Conservation (phyloP, 2,797 vertebrate species). For the Rhodeus uyekii region DNA sequence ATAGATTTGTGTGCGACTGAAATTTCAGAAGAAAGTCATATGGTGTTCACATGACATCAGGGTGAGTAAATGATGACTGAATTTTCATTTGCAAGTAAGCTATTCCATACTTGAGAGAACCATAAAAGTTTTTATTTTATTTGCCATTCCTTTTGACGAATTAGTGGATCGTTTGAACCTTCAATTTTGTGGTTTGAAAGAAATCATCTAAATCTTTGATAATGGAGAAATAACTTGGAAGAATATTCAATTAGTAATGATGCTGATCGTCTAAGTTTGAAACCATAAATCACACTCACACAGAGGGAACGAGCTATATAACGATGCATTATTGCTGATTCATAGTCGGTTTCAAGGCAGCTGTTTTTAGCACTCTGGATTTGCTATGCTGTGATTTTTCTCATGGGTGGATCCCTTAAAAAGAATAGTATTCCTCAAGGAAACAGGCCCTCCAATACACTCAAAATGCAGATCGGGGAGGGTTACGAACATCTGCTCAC, state of each 20-base stretch:
- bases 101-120: neutral
- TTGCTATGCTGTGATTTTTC: neutral
- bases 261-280: conserved; percentile 17
- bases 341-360: conserved; percentile 11
- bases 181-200: neutral
- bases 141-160: neutral
- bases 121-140: neutral
- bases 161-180: neutral
- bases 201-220: conserved; percentile 1
- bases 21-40: neutral
- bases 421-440: conserved; percentile 38
- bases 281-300: conserved; percentile 28
- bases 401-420: conserved; percentile 33
- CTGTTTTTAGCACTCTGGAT: conserved; percentile 23
- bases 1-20: neutral
- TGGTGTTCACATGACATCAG: neutral
- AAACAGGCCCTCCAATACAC: conserved; percentile 34
- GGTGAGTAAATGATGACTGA: neutral
- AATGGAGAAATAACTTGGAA: conserved; percentile 13
- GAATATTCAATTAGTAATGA: conserved; percentile 14
- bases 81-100: neutral
- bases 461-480: conserved; percentile 43
- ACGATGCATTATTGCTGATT: conserved; percentile 5
- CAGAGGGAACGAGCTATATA: neutral
- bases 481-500: too few relatives aligned